A percentile compares a stretch with the other conserved stretches of the same genome.
Conservation (phyloP, 2,888 invertebrate genomes). For the Pheosia tremula region DNA sequence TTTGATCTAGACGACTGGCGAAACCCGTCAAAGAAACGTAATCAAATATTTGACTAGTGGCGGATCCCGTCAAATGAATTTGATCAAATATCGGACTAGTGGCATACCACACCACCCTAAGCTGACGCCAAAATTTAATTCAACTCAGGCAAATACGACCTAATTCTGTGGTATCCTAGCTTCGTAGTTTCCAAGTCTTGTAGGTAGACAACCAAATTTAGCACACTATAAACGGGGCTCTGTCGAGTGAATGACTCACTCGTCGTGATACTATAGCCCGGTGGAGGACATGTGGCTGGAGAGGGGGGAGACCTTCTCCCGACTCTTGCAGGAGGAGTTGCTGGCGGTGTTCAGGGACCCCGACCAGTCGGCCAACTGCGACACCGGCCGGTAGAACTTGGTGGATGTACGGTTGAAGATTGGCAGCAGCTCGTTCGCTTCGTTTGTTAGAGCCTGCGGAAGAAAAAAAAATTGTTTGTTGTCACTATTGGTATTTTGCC, state of each 20-base stretch:
- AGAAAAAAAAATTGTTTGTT: not conserved
- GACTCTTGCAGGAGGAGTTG: conserved; percentile 48
- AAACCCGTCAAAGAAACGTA: too few relatives aligned
- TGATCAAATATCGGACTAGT: too few relatives aligned
- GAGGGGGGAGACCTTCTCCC: conserved; percentile 60
- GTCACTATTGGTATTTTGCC: too few relatives aligned
- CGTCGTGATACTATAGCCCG: conserved; percentile 48
- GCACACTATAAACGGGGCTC: not conserved
- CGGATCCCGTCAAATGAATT: too few relatives aligned
- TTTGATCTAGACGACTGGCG: too few relatives aligned
- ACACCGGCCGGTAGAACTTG: conserved; percentile 92
- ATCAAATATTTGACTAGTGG: too few relatives aligned
- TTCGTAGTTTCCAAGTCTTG: too few relatives aligned
- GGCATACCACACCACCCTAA: too few relatives aligned
- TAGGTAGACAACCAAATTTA: too few relatives aligned
- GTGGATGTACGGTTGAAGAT: conserved; percentile 98
- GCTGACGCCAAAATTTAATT: too few relatives aligned
- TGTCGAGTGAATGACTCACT: conserved; percentile 29
- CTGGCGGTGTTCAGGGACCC: conserved; percentile 63
- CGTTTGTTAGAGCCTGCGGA: conserved; percentile 94
- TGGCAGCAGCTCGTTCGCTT: conserved; percentile 98
- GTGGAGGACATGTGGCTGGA: conserved; percentile 51
- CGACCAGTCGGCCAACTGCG: conserved; percentile 96
- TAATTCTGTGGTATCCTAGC: too few relatives aligned
- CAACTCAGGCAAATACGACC: too few relatives aligned